Percentiles rank a stretch among this genome's conserved stretches.
Conservation (phyloP, 1,140 invertebrate genomes). For the Kradibia gibbosae region DNA sequence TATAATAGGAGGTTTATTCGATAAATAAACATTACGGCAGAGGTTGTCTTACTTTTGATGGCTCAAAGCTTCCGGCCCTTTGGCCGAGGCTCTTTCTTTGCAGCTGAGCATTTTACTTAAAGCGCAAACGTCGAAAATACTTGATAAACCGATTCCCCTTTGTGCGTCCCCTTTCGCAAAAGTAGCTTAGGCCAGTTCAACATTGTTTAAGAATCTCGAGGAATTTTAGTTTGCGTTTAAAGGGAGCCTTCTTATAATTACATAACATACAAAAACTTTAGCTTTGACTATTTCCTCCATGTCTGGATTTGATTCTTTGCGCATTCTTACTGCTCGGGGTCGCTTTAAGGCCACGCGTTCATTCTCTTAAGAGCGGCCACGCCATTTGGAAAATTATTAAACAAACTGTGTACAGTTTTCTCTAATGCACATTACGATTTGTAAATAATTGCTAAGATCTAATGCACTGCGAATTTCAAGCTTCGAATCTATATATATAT, state of each 20-base stretch:
- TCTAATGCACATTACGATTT: too few species aligned
- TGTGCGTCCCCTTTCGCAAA: neutral
- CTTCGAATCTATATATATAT: too few species aligned
- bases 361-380: too few species aligned
- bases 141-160: neutral
- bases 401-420: too few species aligned
- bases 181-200: neutral
- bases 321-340: too few species aligned
- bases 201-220: neutral
- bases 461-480: too few species aligned
- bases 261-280: neutral
- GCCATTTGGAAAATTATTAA: too few species aligned
- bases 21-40: neutral
- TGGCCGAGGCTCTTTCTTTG: neutral
- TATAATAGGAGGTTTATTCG: neutral
- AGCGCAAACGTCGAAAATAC: neutral
- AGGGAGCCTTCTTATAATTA: slow-evolving; percentile 11
- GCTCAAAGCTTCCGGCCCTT: neutral
- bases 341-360: too few species aligned
- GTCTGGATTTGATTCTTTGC: too few species aligned
- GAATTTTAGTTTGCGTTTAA: neutral
- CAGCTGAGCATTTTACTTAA: neutral
- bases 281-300: neutral
- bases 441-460: too few species aligned
- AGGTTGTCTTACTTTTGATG: slow-evolving; percentile 1